Evolutionary conservation across 2,797 vertebrate genomes (phyloP).

Genomic region (Propithecus perrieri): DNA sequence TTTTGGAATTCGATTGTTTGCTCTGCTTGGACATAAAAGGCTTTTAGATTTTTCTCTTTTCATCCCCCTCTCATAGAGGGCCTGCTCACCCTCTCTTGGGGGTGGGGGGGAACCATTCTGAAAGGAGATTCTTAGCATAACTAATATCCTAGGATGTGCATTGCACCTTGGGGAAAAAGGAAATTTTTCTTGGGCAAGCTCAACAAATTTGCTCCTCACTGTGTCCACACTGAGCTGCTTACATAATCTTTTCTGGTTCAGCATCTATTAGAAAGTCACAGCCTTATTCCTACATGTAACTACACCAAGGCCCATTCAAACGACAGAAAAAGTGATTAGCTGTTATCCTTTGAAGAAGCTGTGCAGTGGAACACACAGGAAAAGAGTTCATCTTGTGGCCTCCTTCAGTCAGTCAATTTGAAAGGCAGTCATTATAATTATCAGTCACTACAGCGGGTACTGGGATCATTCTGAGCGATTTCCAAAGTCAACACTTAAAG

Average conservation of each 20-base stretch:
- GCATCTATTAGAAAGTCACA: not conserved
- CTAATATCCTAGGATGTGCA: not conserved
- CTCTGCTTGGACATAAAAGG: not conserved
- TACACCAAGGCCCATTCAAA: not conserved
- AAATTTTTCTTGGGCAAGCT: not conserved
- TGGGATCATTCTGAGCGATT: not conserved
- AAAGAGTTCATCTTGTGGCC: not conserved
- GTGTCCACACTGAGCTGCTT: not conserved
- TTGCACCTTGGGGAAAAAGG: not conserved
- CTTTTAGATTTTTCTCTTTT: constrained; percentile 10
- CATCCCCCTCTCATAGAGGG: not conserved
- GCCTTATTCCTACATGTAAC: not conserved
- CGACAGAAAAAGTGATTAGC: not conserved
- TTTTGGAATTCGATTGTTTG: not conserved
- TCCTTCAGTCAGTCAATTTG: not conserved
- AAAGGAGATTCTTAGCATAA: not conserved
- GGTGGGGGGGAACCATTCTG: not conserved
- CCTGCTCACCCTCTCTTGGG: not conserved
- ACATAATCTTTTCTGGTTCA: not conserved
- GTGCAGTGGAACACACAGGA: not conserved
- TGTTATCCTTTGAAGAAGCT: not conserved
- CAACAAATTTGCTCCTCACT: not conserved
- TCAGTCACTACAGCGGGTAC: not conserved
- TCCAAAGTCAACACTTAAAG: not conserved
- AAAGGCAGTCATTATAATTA: not conserved